phyloP scores from a whole-genome alignment of 2,113 vertebrate species.

The Dryoscopus gambensis region DNA sequence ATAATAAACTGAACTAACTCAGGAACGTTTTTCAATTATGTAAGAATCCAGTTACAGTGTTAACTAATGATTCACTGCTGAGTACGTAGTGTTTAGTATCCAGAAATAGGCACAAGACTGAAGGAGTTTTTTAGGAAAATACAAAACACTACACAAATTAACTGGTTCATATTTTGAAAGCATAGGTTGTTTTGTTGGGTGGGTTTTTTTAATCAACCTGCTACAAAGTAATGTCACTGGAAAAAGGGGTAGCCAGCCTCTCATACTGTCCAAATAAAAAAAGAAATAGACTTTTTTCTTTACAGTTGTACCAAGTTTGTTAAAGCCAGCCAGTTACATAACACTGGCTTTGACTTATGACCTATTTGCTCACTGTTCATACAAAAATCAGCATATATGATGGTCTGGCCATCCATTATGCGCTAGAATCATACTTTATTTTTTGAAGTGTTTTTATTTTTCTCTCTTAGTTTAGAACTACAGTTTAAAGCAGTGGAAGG shows the following conservation, averaged over 20 bases:
- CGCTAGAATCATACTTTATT: accelerated
- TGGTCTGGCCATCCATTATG: neutral
- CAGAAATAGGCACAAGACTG: neutral
- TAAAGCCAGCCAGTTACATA: conserved; percentile 49
- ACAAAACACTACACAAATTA: neutral
- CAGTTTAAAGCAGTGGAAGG: neutral
- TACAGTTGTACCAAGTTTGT: conserved; percentile 29
- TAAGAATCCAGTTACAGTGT: neutral
- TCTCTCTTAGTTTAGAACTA: neutral
- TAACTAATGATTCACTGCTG: neutral
- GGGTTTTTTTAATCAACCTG: neutral
- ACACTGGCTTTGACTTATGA: conserved; percentile 44
- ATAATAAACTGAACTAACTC: neutral
- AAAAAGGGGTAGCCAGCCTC: neutral
- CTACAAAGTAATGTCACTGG: neutral
- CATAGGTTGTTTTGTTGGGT: neutral
- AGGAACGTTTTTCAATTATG: neutral
- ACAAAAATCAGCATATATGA: neutral
- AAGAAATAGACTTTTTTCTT: neutral
- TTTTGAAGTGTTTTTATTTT: neutral
- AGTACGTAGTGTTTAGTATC: neutral
- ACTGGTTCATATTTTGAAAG: neutral
- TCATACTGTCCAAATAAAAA: neutral
- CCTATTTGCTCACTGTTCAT: conserved; percentile 17
- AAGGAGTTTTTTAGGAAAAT: neutral